phyloP scores from a whole-genome alignment of 2,113 vertebrate genomes.

The Lagopus muta region DNA sequence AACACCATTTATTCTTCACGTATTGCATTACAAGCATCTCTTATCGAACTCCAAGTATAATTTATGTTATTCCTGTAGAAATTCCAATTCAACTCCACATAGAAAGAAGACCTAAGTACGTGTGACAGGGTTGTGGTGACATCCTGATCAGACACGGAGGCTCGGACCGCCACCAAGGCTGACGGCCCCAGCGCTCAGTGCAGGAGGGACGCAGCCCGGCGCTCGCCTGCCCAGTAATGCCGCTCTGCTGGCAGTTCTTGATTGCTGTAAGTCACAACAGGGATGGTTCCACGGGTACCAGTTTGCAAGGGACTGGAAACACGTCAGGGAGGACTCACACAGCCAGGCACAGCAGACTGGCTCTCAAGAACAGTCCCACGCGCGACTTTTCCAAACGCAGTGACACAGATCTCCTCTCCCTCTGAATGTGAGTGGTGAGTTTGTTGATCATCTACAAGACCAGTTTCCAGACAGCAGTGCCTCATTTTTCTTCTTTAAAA shows the following conservation, averaged over 20 bases:
- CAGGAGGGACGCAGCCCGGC: slow-evolving; percentile 46
- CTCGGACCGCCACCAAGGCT: not conserved
- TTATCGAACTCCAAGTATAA: no score
- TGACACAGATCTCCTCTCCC: not conserved
- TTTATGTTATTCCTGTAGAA: no score
- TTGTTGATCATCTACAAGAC: not conserved
- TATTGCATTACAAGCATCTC: no score
- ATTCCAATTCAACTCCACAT: no score
- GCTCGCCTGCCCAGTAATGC: slow-evolving; percentile 23
- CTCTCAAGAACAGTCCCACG: not conserved
- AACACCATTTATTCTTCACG: no score
- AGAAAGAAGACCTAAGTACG: no score
- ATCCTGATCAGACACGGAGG: no score
- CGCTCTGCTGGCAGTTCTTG: slow-evolving; percentile 55
- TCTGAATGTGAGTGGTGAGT: not conserved
- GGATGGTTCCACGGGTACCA: slow-evolving; percentile 61
- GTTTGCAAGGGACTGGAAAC: slow-evolving; percentile 27
- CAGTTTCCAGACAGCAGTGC: not conserved
- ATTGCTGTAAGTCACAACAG: slow-evolving; percentile 75
- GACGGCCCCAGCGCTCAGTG: slow-evolving; percentile 44
- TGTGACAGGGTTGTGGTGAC: no score
- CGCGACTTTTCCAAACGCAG: not conserved
- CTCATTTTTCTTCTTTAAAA: slow-evolving; percentile 10
- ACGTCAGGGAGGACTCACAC: not conserved
- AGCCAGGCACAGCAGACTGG: not conserved